These are phyloP conservation scores for Laupala kohalensis DNA, from an alignment of 1,140 invertebrate species.

Conservation along the genomic window DNA sequence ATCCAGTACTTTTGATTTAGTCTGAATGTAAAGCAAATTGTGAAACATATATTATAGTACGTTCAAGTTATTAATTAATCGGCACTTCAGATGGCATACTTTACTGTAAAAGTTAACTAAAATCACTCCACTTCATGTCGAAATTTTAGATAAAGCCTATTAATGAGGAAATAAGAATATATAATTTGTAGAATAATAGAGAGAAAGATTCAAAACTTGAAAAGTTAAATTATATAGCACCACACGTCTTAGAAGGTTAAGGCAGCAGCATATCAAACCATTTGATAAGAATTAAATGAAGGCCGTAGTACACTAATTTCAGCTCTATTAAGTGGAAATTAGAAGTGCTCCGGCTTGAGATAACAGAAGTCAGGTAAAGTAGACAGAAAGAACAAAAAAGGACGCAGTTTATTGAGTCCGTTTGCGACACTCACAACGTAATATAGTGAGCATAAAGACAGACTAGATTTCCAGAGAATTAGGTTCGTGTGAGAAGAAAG, in stretches of 20 bases:
- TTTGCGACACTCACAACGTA: neutral
- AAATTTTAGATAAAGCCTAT: neutral
- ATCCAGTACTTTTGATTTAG: too few relatives aligned
- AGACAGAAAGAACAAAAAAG: neutral
- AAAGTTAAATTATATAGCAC: too few relatives aligned
- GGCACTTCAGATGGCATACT: too few relatives aligned
- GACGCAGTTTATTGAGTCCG: too few relatives aligned
- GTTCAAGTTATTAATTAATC: too few relatives aligned
- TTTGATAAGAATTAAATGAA: neutral
- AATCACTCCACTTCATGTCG: neutral
- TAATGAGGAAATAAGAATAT: neutral
- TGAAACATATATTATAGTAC: too few relatives aligned
- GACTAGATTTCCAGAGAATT: neutral
- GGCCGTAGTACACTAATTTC: neutral
- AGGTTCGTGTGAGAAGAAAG: neutral
- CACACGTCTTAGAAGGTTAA: neutral
- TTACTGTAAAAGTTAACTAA: neutral
- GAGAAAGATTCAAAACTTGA: neutral
- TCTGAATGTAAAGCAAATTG: too few relatives aligned
- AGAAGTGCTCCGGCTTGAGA: neutral
- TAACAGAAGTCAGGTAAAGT: neutral
- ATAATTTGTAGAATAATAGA: neutral
- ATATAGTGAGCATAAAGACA: neutral
- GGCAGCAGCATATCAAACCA: neutral
- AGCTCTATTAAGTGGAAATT: neutral